A percentile compares a stretch with the other conserved stretches of the same genome.
Evolutionary conservation across 92 coral and sea anemone species (phyloP).

Genomic region (Muricea muricata): DNA sequence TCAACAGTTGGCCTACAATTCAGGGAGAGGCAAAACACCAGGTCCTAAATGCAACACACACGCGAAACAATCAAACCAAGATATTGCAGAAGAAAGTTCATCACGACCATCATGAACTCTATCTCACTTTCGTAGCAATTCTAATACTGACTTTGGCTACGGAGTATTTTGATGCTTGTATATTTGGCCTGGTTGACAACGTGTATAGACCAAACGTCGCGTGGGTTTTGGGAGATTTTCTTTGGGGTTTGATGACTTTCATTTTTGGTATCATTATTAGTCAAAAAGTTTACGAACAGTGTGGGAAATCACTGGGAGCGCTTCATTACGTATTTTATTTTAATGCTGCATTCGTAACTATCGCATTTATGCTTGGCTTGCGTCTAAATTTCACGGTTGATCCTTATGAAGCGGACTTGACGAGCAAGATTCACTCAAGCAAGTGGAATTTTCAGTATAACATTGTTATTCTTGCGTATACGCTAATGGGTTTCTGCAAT

Average conservation of each 20-base stretch:
- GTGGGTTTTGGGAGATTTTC: neutral
- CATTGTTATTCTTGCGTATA: constrained; percentile 66
- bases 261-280: neutral
- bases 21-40: neutral
- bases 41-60: neutral
- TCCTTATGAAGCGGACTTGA: neutral
- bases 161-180: neutral
- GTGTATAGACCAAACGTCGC: neutral
- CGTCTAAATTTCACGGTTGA: neutral
- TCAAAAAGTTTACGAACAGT: neutral
- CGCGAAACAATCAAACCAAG: neutral
- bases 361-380: neutral
- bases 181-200: neutral
- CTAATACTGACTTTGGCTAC: neutral
- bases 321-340: neutral
- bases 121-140: neutral
- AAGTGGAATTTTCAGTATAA: constrained; percentile 8
- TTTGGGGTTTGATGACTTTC: constrained; percentile 1
- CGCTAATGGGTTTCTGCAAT: constrained; percentile 72
- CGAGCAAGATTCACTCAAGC: neutral
- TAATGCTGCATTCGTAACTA: neutral
- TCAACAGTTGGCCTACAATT: neutral
- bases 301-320: neutral
- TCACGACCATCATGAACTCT: constrained; percentile 7
- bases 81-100: constrained; percentile 1